Evolutionary conservation across 1,140 invertebrate species (phyloP).

Genomic region (Oreohelix idahoensis): DNA sequence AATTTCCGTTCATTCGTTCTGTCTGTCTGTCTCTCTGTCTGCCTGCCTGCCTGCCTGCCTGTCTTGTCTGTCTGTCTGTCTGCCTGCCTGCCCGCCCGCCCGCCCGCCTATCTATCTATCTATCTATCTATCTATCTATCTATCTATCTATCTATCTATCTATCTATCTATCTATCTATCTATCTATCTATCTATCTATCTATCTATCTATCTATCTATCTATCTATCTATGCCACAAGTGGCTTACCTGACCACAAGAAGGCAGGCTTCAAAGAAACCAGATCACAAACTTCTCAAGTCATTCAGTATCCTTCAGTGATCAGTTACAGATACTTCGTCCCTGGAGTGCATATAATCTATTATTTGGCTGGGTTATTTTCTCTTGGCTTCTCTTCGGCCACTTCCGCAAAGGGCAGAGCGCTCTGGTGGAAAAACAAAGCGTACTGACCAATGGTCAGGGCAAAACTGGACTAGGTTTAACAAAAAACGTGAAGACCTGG

Average conservation of each 20-base stretch:
- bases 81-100: no score
- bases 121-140: background rate
- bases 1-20: no score
- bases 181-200: background rate
- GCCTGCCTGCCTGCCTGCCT: background rate
- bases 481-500: conserved; percentile 14
- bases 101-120: background rate
- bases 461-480: background rate
- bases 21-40: background rate
- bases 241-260: no score
- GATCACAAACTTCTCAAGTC: no score
- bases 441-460: conserved; percentile 23
- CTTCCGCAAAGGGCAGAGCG: conserved; percentile 6
- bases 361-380: background rate
- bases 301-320: no score
- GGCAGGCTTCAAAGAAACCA: no score
- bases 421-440: conserved; percentile 36
- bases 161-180: background rate
- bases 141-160: background rate
- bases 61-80: background rate
- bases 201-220: background rate
- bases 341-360: background rate
- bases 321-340: background rate
- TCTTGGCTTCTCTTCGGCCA: background rate
- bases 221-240: no score